Conservation (phyloP, 1,140 invertebrate species). For the Lutraria rhynchaena region DNA sequence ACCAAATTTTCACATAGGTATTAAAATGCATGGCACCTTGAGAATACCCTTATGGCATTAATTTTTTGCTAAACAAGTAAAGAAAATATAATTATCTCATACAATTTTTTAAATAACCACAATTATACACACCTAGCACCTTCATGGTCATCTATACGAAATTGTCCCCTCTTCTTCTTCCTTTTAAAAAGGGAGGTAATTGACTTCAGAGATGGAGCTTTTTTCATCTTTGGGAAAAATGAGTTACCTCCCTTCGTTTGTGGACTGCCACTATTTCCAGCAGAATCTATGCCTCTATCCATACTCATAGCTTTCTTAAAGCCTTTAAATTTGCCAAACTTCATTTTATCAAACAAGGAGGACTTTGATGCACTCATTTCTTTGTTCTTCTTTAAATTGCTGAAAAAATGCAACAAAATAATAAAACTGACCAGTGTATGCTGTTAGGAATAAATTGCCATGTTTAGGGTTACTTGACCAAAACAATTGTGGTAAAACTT, state of each 20-base stretch:
- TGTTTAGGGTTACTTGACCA: no score
- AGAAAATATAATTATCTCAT: no score
- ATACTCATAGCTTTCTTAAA: constrained; percentile 65
- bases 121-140: no score
- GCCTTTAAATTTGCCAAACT: constrained; percentile 46
- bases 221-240: constrained; percentile 48
- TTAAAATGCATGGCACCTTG: no score
- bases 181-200: constrained; percentile 60
- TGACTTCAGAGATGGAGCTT: constrained; percentile 65
- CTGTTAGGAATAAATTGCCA: no score
- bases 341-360: constrained; percentile 59
- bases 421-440: no score
- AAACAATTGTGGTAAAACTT: no score
- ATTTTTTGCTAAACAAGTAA: no score
- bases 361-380: constrained; percentile 61
- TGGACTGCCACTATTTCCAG: not conserved
- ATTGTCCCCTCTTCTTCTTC: constrained; percentile 54
- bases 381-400: constrained; percentile 53
- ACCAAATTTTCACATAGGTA: no score
- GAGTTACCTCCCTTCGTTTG: constrained; percentile 14
- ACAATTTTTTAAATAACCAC: no score
- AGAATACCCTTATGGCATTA: no score
- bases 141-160: constrained; percentile 39
- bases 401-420: constrained; percentile 19
- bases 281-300: constrained; percentile 58